Base-by-base conservation (phyloP, 1,140 invertebrate species). In the Apis florea region DNA sequence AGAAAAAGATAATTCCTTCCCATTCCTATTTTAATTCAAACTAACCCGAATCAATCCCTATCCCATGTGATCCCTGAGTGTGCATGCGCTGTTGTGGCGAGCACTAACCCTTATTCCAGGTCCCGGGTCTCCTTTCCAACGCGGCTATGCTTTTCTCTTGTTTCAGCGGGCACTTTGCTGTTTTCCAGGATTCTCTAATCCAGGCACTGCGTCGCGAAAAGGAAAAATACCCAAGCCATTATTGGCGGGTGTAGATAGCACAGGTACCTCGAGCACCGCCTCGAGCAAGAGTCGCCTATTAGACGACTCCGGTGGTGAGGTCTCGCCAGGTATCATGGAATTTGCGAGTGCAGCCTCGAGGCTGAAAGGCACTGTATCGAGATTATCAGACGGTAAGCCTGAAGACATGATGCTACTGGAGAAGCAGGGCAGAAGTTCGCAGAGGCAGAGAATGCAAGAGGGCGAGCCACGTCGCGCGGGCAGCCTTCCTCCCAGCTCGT, bases 161-260 rank as follows among this genome's bases (percentile, higher is more conserved):
- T 95, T 95, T 94, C 95, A 96, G 96, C 96, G 96, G 91, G 96
- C 96, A 91, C 95, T 97, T 92, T 97, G 96, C 95, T 97, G 96
- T 95, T 97, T 97, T 96, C 96, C 97, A 94, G 96, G 96, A 95
- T 95, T 97, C 96, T 94, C 96, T 96, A 95, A 97, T 96, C 95
- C 96, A 95, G 94, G 96, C 95, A 94, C 95, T 96, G 90, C 95
- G 95, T 95, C 96, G 95, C 94, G 96, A 96, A 96, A 97, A 95
- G 96, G 96, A 95, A 96, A 96, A 96, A 95, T 96, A 95, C 94
- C 96, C 96, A 95, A 97, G 94, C 95, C 96, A 96, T 91, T 97
- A 96, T 92, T 97, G 94, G 95, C 96, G 94, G 94, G 96, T 95
- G 95, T 97, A 94, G 91, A 95, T 90, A 90, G 91, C 85, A 85